Evolutionary conservation across 2,888 invertebrate genomes (phyloP), one percentile per base, ranked within the genome.

Genomic region (Calameuta idolon): DNA sequence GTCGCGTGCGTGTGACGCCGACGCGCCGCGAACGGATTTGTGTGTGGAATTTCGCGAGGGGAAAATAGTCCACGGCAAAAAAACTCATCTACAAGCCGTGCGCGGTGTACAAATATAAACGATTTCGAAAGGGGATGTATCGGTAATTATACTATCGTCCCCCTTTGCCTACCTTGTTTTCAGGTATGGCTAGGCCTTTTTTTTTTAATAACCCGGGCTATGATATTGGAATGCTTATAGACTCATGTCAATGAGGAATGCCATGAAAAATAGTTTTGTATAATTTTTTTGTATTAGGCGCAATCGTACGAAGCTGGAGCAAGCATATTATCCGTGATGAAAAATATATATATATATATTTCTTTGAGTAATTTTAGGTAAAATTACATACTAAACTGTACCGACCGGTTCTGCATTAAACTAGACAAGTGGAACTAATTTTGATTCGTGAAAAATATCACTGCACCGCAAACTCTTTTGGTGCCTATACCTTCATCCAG

Each of bases 371-470:
- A 55, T 23, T 55, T 23, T 23, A 55, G 9, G 23, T 55, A 23
- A 55, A 55, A 55, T 55, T 2, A 55, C 23, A 23, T 55, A 23
- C 23, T 5, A 23, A 23, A 23, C 55, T 71, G 12, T 33, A 71
- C 4, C 31, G 12, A 31, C 71, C 15, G 71, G 2, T n/a, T n/a
- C 35, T 12, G 11, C 71, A 15, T 15, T 31, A 71, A 33, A 31
- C 31, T 71, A 23, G 9, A 84, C 83, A 84, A 85, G 83, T 82
- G 85, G 75, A 83, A 82, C 85, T 85, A 85, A 85, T 85, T 85
- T 85, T 84, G 83, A 85, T 85, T 85, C 85, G 84, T 80, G 81
- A 75, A 76, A 77, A 77, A 77, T 77, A 80, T 77, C 76, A 69
- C 37, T 80, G 75, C 79, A 79, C 78, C 76, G 79, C 79, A 30